Conservation (phyloP, 2,888 invertebrate species). For the Scrobipalpa costella region DNA sequence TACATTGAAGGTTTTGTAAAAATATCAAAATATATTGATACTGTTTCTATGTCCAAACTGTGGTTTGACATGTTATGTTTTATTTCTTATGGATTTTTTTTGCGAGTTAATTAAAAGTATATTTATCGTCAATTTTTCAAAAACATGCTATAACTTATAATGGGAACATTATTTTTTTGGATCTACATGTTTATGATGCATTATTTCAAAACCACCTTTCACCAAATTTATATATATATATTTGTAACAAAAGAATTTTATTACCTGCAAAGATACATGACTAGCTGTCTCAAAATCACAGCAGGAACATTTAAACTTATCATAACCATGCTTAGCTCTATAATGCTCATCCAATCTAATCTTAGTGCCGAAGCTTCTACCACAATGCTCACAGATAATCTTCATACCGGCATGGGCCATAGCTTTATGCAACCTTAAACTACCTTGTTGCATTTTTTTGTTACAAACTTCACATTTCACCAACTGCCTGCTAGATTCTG, state of each 20-base stretch:
- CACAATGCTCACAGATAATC: conserved; percentile 66
- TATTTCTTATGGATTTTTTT: too few species aligned
- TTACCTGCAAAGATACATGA: conserved; percentile 48
- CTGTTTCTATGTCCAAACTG: too few species aligned
- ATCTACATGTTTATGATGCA: too few species aligned
- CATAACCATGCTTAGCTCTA: conserved; percentile 61
- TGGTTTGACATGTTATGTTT: too few species aligned
- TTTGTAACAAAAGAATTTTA: conserved; percentile 14
- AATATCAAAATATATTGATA: too few species aligned
- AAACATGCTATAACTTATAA: too few species aligned
- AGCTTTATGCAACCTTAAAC: conserved; percentile 52
- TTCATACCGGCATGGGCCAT: conserved; percentile 57
- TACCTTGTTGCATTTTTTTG: conserved; percentile 57
- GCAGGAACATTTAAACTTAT: conserved; percentile 53
- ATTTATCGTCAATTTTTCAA: too few species aligned
- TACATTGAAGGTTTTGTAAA: too few species aligned
- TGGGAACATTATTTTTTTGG: too few species aligned
- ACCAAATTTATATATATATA: too few species aligned
- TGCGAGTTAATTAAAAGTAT: too few species aligned
- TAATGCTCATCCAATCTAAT: conserved; percentile 57
- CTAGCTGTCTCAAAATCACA: conserved; percentile 58
- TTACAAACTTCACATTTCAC: conserved; percentile 57
- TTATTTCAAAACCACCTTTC: too few species aligned
- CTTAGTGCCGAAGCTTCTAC: conserved; percentile 54
- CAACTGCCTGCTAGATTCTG: conserved; percentile 44